Evolutionary conservation across 2,797 vertebrate species (phyloP), one percentile per base, ranked within the genome.

Genomic region (Carapus acus): DNA sequence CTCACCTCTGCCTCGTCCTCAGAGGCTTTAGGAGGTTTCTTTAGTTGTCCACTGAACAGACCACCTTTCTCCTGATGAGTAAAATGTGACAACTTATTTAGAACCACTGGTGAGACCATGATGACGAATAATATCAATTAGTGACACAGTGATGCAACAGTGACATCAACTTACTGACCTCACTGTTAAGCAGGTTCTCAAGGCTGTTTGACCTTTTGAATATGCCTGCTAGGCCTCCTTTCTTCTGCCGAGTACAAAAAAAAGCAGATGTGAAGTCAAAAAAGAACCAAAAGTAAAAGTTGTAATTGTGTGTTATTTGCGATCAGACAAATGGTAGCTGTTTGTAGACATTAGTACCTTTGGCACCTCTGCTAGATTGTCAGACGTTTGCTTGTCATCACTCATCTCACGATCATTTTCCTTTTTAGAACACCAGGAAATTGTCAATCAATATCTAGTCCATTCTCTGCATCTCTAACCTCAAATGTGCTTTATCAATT

Each of bases 201-300:
- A 64, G 67, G 58, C 82, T 85, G 11, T 49, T 2, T 0, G 79
- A 80, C 62, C 74, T 67, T 68, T 81, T 76, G 23, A 82, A 83
- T 36, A 76, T 47, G 15, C 62, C 69, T 0, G 54, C 67, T 24
- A 77, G 55, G 27, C 71, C 73, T 41, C 74, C 67, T 58, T 69
- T 77, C 36, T 79, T 83, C 49, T 76, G 72, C 83, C 84, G 5
- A 58, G 61, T 20, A 67, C n/a, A 66, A 4, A 12, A 36, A 36
- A 11, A 15, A 36, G 2, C 13, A 36, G 34, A 11, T 2, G 8
- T 11, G 31, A 38, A 38, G n/a, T 2, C n/a, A 5, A 27, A 27
- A 9, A 9, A 27, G 24, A 27, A 27, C 24, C 24, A 27, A 27
- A 27, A 27, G 5, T 27, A 9, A 27, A 27, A 27, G 24, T 9